Base-by-base conservation (phyloP, 2,113 vertebrate species). In the Apeltes quadracus region DNA sequence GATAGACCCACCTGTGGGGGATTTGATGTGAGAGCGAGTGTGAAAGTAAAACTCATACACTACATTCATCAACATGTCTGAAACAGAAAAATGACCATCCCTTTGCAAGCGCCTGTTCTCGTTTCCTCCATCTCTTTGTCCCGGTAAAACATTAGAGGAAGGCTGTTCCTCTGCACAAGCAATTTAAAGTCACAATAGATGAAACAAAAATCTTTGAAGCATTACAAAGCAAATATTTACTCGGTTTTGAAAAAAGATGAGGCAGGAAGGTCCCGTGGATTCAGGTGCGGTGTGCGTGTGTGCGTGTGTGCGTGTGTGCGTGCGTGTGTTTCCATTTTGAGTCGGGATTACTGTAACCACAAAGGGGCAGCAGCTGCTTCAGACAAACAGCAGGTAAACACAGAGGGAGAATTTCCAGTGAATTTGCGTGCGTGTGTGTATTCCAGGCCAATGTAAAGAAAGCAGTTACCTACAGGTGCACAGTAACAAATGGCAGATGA, bases 361-460 rank as follows among this genome's bases (percentile, higher is more conserved):
- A 88, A 87, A 87, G 76, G 79, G 43, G 68, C 69, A 72, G 72
- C 78, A 84, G 84, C 86, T 90, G 87, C 81, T 68, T 78, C 70
- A 66, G 50, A 81, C 69, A 72, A 82, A 76, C 76, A 72, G 58
- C 72, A 82, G 55, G 61, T 55, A 79, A 77, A 82, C 69, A 81
- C 25, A 15, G n/a, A 43, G 25, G 50, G 13, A 39, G 43, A 25
- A 32, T 75, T 76, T 79, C 62, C 75, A 32, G 56, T 54, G 54
- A 36, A 6, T 57, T 46, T 53, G 38, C n/a, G 7, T 65, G 41
- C 5, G 0, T 67, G 34, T 41, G 22, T 71, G 48, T 25, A 15
- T 39, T 44, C 38, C 15, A 53, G 36, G 59, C 48, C 51, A 69
- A 11, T 64, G 74, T 66, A 67, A 84, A 81, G 57, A 72, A 13